phyloP scores from a whole-genome alignment of 2,113 vertebrate species.

The Corythornis vintsioides region DNA sequence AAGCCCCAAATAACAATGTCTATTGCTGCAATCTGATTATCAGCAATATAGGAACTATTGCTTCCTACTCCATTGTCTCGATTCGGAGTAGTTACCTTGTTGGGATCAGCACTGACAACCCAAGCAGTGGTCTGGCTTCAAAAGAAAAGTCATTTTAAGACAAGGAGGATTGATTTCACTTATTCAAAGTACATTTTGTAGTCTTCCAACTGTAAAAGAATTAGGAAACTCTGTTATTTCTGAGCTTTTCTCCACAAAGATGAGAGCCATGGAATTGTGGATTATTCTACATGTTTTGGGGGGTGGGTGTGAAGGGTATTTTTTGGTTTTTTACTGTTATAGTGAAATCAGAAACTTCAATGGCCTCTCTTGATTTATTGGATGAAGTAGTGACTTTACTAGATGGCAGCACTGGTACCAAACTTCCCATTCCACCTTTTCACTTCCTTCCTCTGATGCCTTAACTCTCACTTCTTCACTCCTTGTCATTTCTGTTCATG shows the following conservation, averaged over 20 bases:
- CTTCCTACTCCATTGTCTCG: neutral
- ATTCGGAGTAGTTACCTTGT: neutral
- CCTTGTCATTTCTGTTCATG: neutral
- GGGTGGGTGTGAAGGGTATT: too few relatives aligned
- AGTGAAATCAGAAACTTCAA: neutral
- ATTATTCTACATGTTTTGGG: neutral
- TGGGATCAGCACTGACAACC: neutral
- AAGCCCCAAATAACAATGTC: neutral
- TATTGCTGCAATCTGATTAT: neutral
- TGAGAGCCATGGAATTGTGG: neutral
- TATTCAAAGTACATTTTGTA: neutral
- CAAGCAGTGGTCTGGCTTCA: neutral
- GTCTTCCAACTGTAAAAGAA: neutral
- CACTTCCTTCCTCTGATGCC: neutral
- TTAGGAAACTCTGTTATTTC: neutral
- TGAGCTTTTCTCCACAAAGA: neutral
- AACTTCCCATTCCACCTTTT: neutral
- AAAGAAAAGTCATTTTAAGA: neutral
- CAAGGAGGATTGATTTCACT: rapidly evolving
- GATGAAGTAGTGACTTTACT: neutral
- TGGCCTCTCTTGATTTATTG: neutral
- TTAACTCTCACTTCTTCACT: neutral
- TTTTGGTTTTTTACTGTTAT: neutral
- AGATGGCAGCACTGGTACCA: neutral
- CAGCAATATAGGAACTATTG: neutral